Evolutionary conservation across 2,888 invertebrate species (phyloP).

Genomic region (Cephonodes hylas): DNA sequence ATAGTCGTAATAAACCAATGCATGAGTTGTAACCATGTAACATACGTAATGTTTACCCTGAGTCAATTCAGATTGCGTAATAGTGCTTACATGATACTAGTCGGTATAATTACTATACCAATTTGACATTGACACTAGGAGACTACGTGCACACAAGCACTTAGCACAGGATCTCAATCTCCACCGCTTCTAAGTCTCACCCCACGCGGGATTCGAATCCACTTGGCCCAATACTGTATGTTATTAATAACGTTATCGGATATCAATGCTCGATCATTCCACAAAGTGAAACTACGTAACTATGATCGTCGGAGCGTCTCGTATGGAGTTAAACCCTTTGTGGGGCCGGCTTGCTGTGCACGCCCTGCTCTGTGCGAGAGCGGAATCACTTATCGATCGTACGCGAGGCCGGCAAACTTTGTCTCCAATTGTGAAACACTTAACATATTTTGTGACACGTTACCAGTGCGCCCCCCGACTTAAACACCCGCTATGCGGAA

Average conservation of each 20-base stretch:
- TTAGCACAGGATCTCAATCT: too few species aligned
- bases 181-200: too few species aligned
- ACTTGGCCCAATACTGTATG: too few species aligned
- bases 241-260: slow-evolving; percentile 9
- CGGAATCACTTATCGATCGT: slow-evolving; percentile 13
- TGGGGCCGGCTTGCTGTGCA: not conserved
- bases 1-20: too few species aligned
- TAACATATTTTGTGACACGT: slow-evolving; percentile 12
- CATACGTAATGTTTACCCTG: too few species aligned
- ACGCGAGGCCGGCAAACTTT: slow-evolving; percentile 9
- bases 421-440: slow-evolving; percentile 9
- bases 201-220: not conserved
- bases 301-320: not conserved
- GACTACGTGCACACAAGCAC: too few species aligned
- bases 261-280: not conserved
- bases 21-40: too few species aligned
- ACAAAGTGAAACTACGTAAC: slow-evolving; percentile 7
- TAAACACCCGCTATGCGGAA: not conserved
- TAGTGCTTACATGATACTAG: too few species aligned
- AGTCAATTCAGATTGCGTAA: too few species aligned
- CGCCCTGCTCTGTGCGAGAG: not conserved
- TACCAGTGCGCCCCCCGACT: not conserved
- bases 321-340: slow-evolving; percentile 1
- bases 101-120: too few species aligned
- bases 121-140: too few species aligned